Percentiles rank a stretch among this genome's conserved stretches.
Evolutionary conservation across 2,888 invertebrate species (phyloP).

Genomic region (Trisateles emortualis): DNA sequence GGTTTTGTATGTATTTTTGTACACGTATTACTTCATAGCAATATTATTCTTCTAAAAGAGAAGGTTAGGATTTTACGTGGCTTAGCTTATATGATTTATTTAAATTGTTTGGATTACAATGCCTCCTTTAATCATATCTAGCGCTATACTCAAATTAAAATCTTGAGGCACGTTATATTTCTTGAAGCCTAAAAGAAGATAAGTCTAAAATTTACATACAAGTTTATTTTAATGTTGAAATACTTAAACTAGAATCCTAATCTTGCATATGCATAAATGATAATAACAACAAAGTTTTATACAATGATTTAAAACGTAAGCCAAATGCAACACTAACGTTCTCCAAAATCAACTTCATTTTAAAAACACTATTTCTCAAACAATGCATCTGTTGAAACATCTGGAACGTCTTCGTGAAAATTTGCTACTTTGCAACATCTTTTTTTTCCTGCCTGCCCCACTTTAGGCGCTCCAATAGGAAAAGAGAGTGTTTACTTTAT

Average conservation of each 20-base stretch:
- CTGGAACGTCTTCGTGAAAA: constrained; percentile 43
- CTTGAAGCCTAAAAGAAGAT: no score
- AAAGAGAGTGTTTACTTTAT: constrained; percentile 48
- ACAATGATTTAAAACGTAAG: neutral
- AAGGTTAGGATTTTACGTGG: neutral
- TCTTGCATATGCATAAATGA: neutral
- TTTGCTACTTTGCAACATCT: constrained; percentile 33
- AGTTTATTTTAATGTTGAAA: no score
- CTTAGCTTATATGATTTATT: neutral
- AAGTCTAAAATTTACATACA: no score
- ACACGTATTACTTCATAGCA: no score
- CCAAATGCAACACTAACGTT: constrained; percentile 3
- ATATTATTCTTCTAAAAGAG: neutral
- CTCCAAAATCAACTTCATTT: constrained; percentile 23
- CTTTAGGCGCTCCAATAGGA: constrained; percentile 48
- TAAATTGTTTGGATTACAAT: neutral
- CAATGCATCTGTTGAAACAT: constrained; percentile 47
- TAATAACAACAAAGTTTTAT: neutral
- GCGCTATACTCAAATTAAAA: no score
- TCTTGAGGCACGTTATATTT: no score
- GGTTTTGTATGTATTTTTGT: no score
- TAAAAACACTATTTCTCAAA: constrained; percentile 48
- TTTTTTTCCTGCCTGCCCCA: constrained; percentile 44
- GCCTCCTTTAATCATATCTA: no score
- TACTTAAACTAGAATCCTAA: no score